These are phyloP conservation scores for Tapera naevia DNA, from an alignment of 2,797 vertebrate species.

Conservation along the genomic window DNA sequence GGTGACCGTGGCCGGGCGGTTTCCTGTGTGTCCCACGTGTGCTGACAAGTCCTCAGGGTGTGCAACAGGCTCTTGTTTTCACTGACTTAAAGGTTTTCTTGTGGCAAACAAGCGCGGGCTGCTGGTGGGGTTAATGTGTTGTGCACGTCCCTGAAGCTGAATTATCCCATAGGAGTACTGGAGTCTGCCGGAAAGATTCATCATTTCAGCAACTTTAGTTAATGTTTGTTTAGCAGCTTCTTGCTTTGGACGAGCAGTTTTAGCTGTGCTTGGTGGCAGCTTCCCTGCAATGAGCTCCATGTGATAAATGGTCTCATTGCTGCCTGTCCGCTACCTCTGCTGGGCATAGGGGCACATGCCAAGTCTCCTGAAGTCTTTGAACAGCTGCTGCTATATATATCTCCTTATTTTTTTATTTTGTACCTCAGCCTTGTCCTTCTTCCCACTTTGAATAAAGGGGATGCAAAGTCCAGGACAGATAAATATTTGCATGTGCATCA, in stretches of 20 bases:
- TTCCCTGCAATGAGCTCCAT: background rate
- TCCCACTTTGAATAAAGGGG: background rate
- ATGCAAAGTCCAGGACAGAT: background rate
- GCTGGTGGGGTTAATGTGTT: background rate
- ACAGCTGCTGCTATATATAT: constrained; percentile 33
- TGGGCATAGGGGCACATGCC: constrained; percentile 10
- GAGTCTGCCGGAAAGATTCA: constrained; percentile 18
- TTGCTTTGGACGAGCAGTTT: background rate
- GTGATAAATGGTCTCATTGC: constrained; percentile 23
- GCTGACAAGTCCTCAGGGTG: background rate
- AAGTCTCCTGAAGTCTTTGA: constrained; percentile 33
- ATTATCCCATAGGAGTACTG: background rate
- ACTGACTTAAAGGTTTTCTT: background rate
- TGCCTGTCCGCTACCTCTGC: constrained; percentile 4
- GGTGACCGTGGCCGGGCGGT: background rate
- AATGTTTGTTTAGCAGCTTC: background rate
- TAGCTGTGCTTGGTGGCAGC: accelerated
- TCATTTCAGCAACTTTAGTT: constrained; percentile 22
- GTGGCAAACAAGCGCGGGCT: background rate
- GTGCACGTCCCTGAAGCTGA: background rate
- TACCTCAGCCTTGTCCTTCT: background rate
- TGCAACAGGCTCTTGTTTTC: background rate
- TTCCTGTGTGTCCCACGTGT: accelerated
- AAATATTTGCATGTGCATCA: background rate
- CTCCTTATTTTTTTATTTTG: background rate